A percentile compares a stretch with the other conserved stretches of the same genome.
These are phyloP conservation scores for Clytia hemisphaerica DNA, from an alignment of 30 jellyfish, hydroid and myxozoan genomes.

Conservation along the genomic window DNA sequence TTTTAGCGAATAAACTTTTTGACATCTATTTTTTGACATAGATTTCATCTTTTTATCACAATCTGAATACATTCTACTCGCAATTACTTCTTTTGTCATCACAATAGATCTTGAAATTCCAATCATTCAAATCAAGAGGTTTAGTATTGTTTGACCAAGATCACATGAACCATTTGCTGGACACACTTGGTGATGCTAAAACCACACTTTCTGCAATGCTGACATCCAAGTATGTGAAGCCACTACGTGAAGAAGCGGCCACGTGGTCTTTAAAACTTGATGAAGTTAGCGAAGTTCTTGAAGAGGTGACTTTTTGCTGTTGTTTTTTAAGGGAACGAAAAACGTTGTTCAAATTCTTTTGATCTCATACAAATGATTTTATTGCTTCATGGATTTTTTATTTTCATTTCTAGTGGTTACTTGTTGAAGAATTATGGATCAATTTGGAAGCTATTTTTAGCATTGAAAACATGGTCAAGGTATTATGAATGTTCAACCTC, in stretches of 20 bases:
- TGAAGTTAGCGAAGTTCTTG: constrained; percentile 74
- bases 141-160: constrained; percentile 52
- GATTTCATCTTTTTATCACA: background rate
- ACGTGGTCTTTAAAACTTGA: constrained; percentile 74
- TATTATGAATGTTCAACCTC: background rate
- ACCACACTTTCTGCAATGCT: constrained; percentile 67
- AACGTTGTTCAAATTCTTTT: background rate
- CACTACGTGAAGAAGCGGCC: constrained; percentile 77
- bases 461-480: constrained; percentile 55
- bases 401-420: constrained; percentile 70
- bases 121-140: constrained; percentile 64
- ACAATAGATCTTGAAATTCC: constrained; percentile 44
- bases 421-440: constrained; percentile 70
- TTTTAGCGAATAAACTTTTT: no score
- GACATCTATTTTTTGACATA: no score
- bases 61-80: background rate
- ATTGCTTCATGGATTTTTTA: background rate
- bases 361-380: background rate
- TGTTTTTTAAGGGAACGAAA: background rate
- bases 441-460: constrained; percentile 68
- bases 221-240: constrained; percentile 75
- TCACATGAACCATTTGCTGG: constrained; percentile 56
- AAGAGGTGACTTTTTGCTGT: constrained; percentile 33
- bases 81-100: background rate
- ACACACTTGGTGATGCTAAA: constrained; percentile 61